Base-by-base conservation (phyloP, 2,113 vertebrate genomes). In the Aramus guarauna region DNA sequence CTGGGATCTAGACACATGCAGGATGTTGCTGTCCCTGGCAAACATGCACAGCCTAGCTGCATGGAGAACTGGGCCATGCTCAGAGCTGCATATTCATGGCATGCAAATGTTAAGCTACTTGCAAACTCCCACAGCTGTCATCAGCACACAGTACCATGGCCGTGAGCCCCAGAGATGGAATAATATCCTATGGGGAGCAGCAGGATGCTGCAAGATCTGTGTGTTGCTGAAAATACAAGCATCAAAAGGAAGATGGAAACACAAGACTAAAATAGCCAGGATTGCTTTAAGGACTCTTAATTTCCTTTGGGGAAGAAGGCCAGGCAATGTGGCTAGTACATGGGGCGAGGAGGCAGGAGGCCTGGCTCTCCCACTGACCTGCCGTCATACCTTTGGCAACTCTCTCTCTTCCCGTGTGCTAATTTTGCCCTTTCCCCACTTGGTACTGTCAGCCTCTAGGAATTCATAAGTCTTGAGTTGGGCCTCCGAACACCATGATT, bases 81-180 rank as follows among this genome's bases (percentile, higher is more conserved):
- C 93, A 93, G 81, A 91, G 74, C 87, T 92, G 62, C 91, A 92
- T 97, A 94, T 96, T 95, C 94, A 96, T 95, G 71, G 69, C 41
- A 97, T 97, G 96, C 91, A 94, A 97, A 96, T 97, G 18, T 50
- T 83, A 58, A 73, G 47, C 93, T 92, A 32, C 67, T 96, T 94
- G 77, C 81, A 95, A 85, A 77, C 62, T 96, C 94, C 78, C 97
- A 82, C 81, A 94, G 94, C 87, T 97, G 77, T 85, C 80, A 79
- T 76, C 84, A 82, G 69, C 91, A 87, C 80, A 78, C n/a, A 32
- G 41, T 66, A 68, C 41, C 66, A 69, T 58, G 90, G 94, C 81
- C 87, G 36, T 2, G 37, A 92, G 81, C 68, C 84, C 92, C 91
- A 90, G 67, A 91, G 95, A 95, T 91, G 66, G 84, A 93, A 56